Conservation (phyloP, 2,888 invertebrate genomes). For the Platerodrilus igneus region DNA sequence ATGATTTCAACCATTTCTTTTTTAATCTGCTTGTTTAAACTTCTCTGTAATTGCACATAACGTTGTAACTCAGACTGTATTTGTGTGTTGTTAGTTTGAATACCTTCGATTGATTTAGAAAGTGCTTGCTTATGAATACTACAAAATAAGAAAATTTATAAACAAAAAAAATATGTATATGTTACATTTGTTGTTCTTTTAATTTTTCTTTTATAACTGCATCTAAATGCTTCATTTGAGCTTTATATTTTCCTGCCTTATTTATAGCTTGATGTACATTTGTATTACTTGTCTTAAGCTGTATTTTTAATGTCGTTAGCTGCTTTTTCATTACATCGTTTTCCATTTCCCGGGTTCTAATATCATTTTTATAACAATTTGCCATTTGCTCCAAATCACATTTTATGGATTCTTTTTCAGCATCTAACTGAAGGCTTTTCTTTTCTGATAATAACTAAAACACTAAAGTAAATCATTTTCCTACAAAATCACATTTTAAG, state of each 20-base stretch:
- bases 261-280: conserved; percentile 36
- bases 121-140: conserved; percentile 18
- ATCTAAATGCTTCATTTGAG: conserved; percentile 38
- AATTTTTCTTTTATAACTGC: conserved; percentile 33
- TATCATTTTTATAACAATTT: conserved; percentile 53
- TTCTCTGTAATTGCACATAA: conserved; percentile 57
- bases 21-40: conserved; percentile 60
- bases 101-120: conserved; percentile 28
- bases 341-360: conserved; percentile 57
- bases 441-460: conserved; percentile 56
- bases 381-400: conserved; percentile 57
- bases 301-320: conserved; percentile 45
- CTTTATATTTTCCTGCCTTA: conserved; percentile 33
- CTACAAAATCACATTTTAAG: conserved; percentile 2
- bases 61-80: conserved; percentile 53
- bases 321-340: conserved; percentile 48
- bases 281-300: conserved; percentile 41
- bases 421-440: conserved; percentile 53
- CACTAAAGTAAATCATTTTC: conserved; percentile 16
- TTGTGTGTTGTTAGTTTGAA: conserved; percentile 28
- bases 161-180: conserved; percentile 3
- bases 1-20: conserved; percentile 60
- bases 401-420: conserved; percentile 56
- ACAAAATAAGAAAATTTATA: conserved; percentile 13
- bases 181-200: neutral